A percentile compares a stretch with the other conserved stretches of the same genome.
These are phyloP conservation scores for Chrysomela aeneicollis DNA, from an alignment of 2,888 invertebrate species.

Conservation along the genomic window DNA sequence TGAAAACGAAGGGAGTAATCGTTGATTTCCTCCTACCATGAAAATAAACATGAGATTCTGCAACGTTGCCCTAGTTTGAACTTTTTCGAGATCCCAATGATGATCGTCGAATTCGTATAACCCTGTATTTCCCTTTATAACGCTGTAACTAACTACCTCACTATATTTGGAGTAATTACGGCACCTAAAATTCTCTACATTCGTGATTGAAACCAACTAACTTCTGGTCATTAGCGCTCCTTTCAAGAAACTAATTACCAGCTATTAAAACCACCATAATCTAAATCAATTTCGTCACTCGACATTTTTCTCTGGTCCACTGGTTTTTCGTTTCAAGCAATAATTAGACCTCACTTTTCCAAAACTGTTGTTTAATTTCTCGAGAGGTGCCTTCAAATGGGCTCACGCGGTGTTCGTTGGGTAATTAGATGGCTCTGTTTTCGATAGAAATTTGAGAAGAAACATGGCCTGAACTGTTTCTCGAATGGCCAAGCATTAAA, in stretches of 20 bases:
- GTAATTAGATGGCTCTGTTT: constrained; percentile 19
- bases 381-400: background rate
- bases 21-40: no score
- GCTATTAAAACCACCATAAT: constrained; percentile 24
- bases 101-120: no score
- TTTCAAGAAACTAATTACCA: constrained; percentile 26
- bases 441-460: constrained; percentile 17
- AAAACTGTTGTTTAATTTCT: constrained; percentile 18
- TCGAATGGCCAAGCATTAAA: constrained; percentile 19
- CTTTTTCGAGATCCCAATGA: no score
- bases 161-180: no score
- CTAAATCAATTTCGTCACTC: constrained; percentile 28
- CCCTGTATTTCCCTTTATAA: no score
- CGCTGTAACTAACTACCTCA: no score
- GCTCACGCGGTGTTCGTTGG: constrained; percentile 3
- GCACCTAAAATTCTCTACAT: no score
- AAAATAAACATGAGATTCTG: no score
- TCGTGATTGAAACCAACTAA: background rate
- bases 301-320: constrained; percentile 24
- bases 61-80: no score
- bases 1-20: no score
- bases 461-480: constrained; percentile 9
- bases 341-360: constrained; percentile 16
- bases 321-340: constrained; percentile 24
- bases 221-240: constrained; percentile 16